phyloP scores from a whole-genome alignment of 2,888 invertebrate genomes.

The Azorinus chamasolen region DNA sequence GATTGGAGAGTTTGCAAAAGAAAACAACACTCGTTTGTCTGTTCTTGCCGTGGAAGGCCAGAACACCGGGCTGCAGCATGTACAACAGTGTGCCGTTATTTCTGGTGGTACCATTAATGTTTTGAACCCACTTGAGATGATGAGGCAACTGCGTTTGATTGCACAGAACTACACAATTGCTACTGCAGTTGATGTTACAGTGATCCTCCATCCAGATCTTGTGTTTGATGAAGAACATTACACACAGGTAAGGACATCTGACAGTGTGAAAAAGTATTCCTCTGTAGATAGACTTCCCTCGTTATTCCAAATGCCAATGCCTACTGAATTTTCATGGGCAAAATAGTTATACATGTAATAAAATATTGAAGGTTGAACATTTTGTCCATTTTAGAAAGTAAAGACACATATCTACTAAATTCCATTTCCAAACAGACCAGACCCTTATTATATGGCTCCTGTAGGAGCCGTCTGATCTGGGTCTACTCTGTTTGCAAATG shows the following conservation, averaged over 20 bases:
- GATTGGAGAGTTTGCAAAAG: slow-evolving; percentile 79
- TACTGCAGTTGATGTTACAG: slow-evolving; percentile 76
- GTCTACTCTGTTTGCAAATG: no score
- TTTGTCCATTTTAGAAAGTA: no score
- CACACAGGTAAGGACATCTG: slow-evolving; percentile 61
- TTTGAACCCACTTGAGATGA: slow-evolving; percentile 81
- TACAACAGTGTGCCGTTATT: slow-evolving; percentile 72
- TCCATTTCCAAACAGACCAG: no score
- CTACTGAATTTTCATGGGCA: no score
- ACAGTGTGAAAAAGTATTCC: no score
- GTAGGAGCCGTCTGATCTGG: no score
- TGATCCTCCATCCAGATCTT: slow-evolving; percentile 78
- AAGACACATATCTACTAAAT: no score
- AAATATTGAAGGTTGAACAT: no score
- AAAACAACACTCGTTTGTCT: slow-evolving; percentile 77
- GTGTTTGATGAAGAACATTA: slow-evolving; percentile 76
- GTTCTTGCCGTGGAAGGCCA: slow-evolving; percentile 79
- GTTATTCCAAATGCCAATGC: no score
- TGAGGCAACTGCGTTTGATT: slow-evolving; percentile 80
- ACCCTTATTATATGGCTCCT: no score
- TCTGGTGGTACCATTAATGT: slow-evolving; percentile 80
- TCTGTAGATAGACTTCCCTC: no score
- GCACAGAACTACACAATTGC: slow-evolving; percentile 82
- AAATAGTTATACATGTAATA: no score
- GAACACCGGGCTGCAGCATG: slow-evolving; percentile 69